A percentile compares a stretch with the other conserved stretches of the same genome.
phyloP scores from a whole-genome alignment of 2,888 invertebrate species.

The Rhagonycha fulva region DNA sequence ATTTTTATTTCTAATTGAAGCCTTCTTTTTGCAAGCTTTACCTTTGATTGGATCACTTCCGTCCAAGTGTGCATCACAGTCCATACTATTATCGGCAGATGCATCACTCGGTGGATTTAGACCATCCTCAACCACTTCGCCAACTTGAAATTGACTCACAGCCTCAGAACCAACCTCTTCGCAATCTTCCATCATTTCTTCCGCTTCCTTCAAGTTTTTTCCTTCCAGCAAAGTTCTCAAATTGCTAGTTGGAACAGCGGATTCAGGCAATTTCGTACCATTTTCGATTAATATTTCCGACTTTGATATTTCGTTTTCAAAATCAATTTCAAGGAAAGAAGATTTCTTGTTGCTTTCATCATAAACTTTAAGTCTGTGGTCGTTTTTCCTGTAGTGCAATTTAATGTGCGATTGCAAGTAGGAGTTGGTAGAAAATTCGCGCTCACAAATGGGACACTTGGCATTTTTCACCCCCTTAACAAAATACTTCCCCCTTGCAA shows the following conservation, averaged over 20 bases:
- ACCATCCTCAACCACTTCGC: not conserved
- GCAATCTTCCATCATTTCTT: not conserved
- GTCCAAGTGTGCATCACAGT: conserved; percentile 5
- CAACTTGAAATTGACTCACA: conserved; percentile 13
- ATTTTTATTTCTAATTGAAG: conserved; percentile 5
- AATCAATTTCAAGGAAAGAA: conserved; percentile 32
- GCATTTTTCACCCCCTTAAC: conserved; percentile 53
- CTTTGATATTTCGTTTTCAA: conserved; percentile 1
- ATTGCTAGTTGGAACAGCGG: not conserved
- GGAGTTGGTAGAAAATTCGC: conserved; percentile 51
- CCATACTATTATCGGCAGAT: not conserved
- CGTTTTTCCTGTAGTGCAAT: conserved; percentile 47
- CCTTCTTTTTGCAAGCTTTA: conserved; percentile 13
- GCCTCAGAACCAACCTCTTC: conserved; percentile 20
- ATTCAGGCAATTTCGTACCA: not conserved
- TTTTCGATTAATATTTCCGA: conserved; percentile 3
- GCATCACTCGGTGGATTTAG: not conserved
- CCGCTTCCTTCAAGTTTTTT: not conserved
- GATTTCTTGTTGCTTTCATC: conserved; percentile 32
- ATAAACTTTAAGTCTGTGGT: conserved; percentile 48
- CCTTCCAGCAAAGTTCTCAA: not conserved
- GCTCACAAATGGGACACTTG: conserved; percentile 51
- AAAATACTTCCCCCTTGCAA: conserved; percentile 41
- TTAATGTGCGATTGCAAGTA: conserved; percentile 51
- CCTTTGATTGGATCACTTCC: conserved; percentile 9